Conservation (phyloP, 1,140 invertebrate species). For the Pseudachorutes palmiensis region DNA sequence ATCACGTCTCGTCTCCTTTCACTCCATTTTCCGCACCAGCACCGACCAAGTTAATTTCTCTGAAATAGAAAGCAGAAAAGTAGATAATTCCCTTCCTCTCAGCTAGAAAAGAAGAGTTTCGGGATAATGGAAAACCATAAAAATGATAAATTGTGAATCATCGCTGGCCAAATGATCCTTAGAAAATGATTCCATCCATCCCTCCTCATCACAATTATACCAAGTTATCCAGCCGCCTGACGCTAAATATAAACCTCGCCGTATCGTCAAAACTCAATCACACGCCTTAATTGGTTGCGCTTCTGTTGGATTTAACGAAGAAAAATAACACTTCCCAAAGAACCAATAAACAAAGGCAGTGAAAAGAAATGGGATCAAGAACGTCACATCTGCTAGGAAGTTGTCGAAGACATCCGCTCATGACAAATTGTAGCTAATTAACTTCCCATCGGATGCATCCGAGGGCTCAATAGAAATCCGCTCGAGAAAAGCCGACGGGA, state of each 20-base stretch:
- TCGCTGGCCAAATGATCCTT: slow-evolving; percentile 1
- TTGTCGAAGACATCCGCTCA: too few relatives aligned
- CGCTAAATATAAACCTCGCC: background rate
- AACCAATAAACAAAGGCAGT: too few relatives aligned
- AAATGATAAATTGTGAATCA: slow-evolving; percentile 6
- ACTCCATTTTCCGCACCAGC: slow-evolving; percentile 11
- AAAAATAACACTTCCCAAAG: too few relatives aligned
- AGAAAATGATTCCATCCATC: background rate
- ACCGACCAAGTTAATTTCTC: slow-evolving; percentile 5
- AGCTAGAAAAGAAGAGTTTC: background rate
- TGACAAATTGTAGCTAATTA: too few relatives aligned
- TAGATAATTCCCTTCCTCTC: background rate
- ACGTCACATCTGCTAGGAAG: too few relatives aligned
- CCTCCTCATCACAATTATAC: background rate
- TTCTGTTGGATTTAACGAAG: too few relatives aligned
- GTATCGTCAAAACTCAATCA: too few relatives aligned
- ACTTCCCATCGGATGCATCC: too few relatives aligned
- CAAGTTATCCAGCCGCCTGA: background rate
- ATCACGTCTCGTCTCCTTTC: slow-evolving; percentile 5
- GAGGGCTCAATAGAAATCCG: too few relatives aligned
- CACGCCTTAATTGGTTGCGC: too few relatives aligned
- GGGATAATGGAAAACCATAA: slow-evolving; percentile 6
- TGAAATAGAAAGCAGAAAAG: slow-evolving; percentile 12
- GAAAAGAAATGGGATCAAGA: too few relatives aligned
- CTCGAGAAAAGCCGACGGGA: too few relatives aligned